phyloP scores from a whole-genome alignment of 2,797 vertebrate genomes.

The Anguilla megastoma region DNA sequence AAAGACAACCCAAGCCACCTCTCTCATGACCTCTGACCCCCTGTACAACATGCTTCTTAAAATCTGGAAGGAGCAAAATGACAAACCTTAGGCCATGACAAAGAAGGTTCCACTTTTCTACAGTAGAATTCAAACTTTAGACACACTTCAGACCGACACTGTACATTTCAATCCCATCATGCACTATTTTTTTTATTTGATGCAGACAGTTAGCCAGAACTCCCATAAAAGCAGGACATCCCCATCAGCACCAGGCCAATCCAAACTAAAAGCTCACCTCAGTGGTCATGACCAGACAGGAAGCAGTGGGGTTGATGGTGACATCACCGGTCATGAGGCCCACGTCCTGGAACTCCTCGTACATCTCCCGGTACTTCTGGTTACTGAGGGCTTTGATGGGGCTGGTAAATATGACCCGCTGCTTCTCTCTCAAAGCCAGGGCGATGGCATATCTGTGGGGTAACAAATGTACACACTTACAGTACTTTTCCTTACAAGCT shows the following conservation, averaged over 20 bases:
- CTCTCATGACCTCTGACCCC: constrained; percentile 99
- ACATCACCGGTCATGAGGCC: constrained; percentile 98
- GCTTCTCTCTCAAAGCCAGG: constrained; percentile 91
- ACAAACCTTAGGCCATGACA: neutral
- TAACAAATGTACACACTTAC: neutral
- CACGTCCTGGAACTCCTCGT: constrained; percentile 98
- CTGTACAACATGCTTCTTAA: constrained; percentile 97
- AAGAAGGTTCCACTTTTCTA: neutral
- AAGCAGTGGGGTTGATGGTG: constrained; percentile 97
- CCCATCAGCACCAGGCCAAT: neutral
- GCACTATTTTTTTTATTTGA: neutral
- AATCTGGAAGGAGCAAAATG: constrained; percentile 73
- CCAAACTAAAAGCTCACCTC: constrained; percentile 74
- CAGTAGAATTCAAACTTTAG: neutral
- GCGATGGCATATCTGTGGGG: constrained; percentile 90
- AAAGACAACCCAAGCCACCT: constrained; percentile 97
- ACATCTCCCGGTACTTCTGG: constrained; percentile 99
- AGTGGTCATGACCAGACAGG: constrained; percentile 98
- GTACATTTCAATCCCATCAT: neutral
- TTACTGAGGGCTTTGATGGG: constrained; percentile 98
- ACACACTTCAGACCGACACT: neutral
- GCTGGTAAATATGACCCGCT: constrained; percentile 98
- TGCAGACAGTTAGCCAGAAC: neutral
- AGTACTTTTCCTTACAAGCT: neutral
- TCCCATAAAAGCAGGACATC: neutral